Base-by-base conservation (phyloP, 2,797 vertebrate genomes). In the Enteromius radiatus region DNA sequence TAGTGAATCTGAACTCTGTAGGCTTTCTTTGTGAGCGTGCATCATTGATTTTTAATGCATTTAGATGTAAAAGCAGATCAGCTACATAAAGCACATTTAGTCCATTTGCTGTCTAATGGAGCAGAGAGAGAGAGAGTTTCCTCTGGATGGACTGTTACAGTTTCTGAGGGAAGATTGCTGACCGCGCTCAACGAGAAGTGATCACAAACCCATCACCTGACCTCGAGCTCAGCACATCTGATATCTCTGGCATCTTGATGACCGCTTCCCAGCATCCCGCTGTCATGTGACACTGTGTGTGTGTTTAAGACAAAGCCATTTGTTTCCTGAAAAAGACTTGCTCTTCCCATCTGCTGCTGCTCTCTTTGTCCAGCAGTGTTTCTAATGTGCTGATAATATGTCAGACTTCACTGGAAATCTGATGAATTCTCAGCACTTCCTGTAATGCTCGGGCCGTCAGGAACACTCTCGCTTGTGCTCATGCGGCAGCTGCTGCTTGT, bases 11-110 rank as follows among this genome's bases (percentile, higher is more conserved):
- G 31, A 71, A 26, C 36, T 15, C 68, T 49, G 28, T 64, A 17
- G 5, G 61, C 71, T 75, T 54, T 23, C 71, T 70, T 65, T 69
- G 61, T 17, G 15, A 68, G 23, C 43, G 54, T 47, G 70, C 28
- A 59, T 82, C 82, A 80, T 84, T 87, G 77, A 82, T 82, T 83
- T 69, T 59, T 2, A 38, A 77, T 74, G 71, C 70, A 68, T 86
- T 82, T 76, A 73, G 76, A 85, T 75, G 59, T 76, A 68, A 86
- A 87, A 87, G 82, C 82, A 67, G 82, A 74, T 87, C 71, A 77
- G 76, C 59, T 65, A 31, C 47, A 43, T 74, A 82, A 79, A 84
- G 84, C 82, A 81, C 82, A 76, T 84, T 82, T 67, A 82, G 79
- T 76, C 79, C 56, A 70, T 84, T 84, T 84, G 54, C 82, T 82